Evolutionary conservation across 2,888 invertebrate species (phyloP).

Genomic region (Drosophila incognita): DNA sequence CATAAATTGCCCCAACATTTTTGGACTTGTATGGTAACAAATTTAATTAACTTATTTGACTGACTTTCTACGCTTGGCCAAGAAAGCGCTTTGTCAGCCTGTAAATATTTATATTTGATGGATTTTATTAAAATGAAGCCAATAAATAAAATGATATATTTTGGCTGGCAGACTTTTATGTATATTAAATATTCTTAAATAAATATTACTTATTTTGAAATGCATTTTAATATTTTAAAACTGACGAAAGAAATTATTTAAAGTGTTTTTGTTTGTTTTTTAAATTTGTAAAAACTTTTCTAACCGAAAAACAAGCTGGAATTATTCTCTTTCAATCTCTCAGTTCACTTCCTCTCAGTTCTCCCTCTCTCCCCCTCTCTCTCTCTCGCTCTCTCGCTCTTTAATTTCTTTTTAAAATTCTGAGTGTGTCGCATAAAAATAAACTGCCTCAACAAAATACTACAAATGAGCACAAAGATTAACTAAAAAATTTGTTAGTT

Average conservation of each 20-base stretch:
- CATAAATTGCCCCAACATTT: conserved; percentile 16
- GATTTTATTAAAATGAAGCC: not conserved
- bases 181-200: not conserved
- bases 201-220: not conserved
- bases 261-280: not conserved
- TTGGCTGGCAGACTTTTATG: not conserved
- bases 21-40: conserved; percentile 24
- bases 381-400: not conserved
- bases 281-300: not conserved
- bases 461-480: conserved; percentile 21
- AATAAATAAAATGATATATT: not conserved
- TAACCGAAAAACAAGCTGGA: not conserved
- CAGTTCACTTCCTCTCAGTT: not conserved
- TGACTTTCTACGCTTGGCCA: conserved; percentile 9
- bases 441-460: not conserved
- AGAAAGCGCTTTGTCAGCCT: conserved; percentile 4
- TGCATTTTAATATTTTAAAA: not conserved
- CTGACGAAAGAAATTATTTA: not conserved
- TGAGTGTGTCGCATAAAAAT: conserved; percentile 10
- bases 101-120: conserved; percentile 17
- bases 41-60: conserved; percentile 52
- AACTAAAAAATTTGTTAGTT: conserved; percentile 14
- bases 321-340: not conserved
- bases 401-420: conserved; percentile 11
- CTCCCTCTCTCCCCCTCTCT: not conserved